Base-by-base conservation (phyloP, 2,797 vertebrate genomes). In the Salarias fasciatus region DNA sequence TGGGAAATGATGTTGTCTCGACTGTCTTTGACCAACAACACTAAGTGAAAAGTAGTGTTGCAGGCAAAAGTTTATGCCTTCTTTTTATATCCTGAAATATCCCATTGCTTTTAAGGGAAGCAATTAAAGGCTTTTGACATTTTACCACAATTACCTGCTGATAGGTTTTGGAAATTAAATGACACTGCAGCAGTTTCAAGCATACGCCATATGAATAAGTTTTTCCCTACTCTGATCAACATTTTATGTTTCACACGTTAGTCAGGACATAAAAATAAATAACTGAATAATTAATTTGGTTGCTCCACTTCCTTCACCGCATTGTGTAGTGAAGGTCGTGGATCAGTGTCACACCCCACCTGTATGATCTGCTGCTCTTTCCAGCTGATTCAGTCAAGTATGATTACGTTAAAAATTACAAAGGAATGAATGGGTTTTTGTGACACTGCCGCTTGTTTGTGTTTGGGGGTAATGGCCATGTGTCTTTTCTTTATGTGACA, bases 91-190 rank as follows among this genome's bases (percentile, higher is more conserved):
- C 42, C 53, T 55, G 53, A 74, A 14, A 66, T 28, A 65, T 49
- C 13, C 13, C 13, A 47, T 51, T 46, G 37, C 60, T 74, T 64
- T 75, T 49, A 56, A 33, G 31, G 10, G 53, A 60, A 62, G 46
- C 28, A 63, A 72, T 63, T 45, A 67, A 63, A 63, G 13, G 14
- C 28, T 52, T 40, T 43, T 58, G 8, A 79, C 55, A 63, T 68
- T 65, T 24, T 64, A 50, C 42, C 70, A 65, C 63, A 75, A 67
- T 53, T 54, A 67, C 37, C 55, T 3, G 42, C 59, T 4, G n/a
- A n/a, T 41, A 55, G 54, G 38, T 63, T 38, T 63, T 53, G 45
- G 18, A 51, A 53, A 60, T 11, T 40, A 36, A 72, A 67, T 41
- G 4, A 33, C 43, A 60, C 36, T 42, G 13, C 44, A 18, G 4